A percentile compares a stretch with the other conserved stretches of the same genome.
phyloP scores from a whole-genome alignment of 2,888 invertebrate species.

The Argyresthia goedartella region DNA sequence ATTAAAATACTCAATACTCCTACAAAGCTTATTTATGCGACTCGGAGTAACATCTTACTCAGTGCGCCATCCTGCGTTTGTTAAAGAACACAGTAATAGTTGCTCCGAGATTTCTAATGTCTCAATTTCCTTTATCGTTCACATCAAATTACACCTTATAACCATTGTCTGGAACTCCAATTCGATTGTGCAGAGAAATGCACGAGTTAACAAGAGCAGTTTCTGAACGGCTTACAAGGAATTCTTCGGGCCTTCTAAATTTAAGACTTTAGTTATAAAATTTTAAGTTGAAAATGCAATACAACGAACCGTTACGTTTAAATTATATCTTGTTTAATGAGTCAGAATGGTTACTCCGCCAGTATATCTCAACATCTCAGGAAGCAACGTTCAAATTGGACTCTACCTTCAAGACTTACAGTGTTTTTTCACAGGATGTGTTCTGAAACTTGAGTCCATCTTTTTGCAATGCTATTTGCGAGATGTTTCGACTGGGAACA shows the following conservation, averaged over 20 bases:
- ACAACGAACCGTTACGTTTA: constrained; percentile 32
- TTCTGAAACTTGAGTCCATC: constrained; percentile 14
- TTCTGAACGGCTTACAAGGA: constrained; percentile 21
- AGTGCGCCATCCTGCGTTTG: constrained; percentile 54
- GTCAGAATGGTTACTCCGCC: constrained; percentile 30
- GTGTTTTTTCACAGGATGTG: constrained; percentile 17
- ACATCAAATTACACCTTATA: constrained; percentile 26
- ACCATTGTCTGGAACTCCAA: constrained; percentile 15
- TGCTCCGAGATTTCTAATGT: constrained; percentile 66
- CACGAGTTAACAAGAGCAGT: constrained; percentile 30
- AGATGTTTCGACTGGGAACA: constrained; percentile 67
- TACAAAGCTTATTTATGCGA: constrained; percentile 58
- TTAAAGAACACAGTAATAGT: constrained; percentile 68
- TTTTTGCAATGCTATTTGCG: constrained; percentile 30
- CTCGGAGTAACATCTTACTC: constrained; percentile 65
- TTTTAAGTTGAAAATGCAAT: constrained; percentile 32
- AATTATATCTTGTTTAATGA: constrained; percentile 71
- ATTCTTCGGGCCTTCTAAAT: no score
- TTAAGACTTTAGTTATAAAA: no score
- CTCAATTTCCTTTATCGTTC: constrained; percentile 47
- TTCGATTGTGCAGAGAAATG: constrained; percentile 24
- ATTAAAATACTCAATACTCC: constrained; percentile 63
- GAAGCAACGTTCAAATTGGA: constrained; percentile 9
- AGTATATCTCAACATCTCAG: constrained; percentile 14
- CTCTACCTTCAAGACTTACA: constrained; percentile 9